A percentile compares a stretch with the other conserved stretches of the same genome.
These are phyloP conservation scores for Agrilus biguttatus DNA, from an alignment of 2,888 invertebrate species.

Conservation along the genomic window DNA sequence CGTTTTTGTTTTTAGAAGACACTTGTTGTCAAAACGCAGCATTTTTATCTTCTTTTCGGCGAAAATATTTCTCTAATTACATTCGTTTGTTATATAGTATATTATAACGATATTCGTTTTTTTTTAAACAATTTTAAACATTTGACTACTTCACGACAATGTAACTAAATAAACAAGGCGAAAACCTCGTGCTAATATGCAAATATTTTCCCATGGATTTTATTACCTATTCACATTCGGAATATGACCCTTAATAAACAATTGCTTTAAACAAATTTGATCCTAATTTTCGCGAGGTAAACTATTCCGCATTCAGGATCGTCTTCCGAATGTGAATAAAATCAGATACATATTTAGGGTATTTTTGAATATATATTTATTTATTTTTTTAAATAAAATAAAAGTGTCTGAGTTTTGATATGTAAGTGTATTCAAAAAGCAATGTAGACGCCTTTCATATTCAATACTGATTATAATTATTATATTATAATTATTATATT, in stretches of 20 bases:
- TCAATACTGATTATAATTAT: slow-evolving; percentile 24
- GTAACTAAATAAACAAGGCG: slow-evolving; percentile 1
- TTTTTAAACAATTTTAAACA: background rate
- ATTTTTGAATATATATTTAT: too few relatives aligned
- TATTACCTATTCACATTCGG: too few relatives aligned
- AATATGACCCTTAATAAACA: too few relatives aligned
- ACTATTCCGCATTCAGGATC: too few relatives aligned
- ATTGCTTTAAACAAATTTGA: too few relatives aligned
- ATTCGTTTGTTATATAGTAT: background rate
- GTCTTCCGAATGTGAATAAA: too few relatives aligned
- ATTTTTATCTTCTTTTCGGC: slow-evolving; percentile 2
- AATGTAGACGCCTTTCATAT: slow-evolving; percentile 26
- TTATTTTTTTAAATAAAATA: background rate
- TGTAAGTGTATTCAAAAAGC: slow-evolving; percentile 8
- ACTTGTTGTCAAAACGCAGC: slow-evolving; percentile 12
- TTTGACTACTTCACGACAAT: too few relatives aligned
- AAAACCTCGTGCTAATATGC: too few relatives aligned
- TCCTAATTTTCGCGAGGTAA: too few relatives aligned
- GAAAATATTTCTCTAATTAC: background rate
- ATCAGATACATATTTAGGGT: too few relatives aligned
- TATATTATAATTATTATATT: slow-evolving; percentile 20
- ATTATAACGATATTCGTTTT: background rate
- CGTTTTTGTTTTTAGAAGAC: slow-evolving; percentile 18
- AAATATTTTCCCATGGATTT: too few relatives aligned
- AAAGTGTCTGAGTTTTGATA: slow-evolving; percentile 5